phyloP scores from a whole-genome alignment of 2,113 vertebrate species.

The Podiceps cristatus region DNA sequence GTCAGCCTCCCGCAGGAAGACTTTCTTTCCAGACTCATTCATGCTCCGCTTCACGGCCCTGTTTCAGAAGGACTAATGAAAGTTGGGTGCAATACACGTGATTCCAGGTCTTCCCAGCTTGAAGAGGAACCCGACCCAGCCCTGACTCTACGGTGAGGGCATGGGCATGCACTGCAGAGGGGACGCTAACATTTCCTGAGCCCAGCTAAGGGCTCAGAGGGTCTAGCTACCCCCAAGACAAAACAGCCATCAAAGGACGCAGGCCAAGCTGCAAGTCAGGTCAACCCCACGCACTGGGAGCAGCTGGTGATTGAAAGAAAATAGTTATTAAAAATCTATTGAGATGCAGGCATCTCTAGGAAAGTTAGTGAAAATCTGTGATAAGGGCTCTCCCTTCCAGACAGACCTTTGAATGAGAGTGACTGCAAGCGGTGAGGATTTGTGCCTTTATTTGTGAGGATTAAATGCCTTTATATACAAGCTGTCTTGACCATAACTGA shows the following conservation, averaged over 20 bases:
- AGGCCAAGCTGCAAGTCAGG: background rate
- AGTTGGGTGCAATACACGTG: background rate
- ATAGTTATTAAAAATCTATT: background rate
- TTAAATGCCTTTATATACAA: background rate
- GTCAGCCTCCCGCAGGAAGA: background rate
- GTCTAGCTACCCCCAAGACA: background rate
- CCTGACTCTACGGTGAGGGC: rapidly evolving
- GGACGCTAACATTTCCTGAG: background rate
- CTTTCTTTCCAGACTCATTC: background rate
- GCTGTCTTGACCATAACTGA: background rate
- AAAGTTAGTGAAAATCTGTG: background rate
- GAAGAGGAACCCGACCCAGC: background rate
- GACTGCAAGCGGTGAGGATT: background rate
- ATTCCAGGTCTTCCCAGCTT: background rate
- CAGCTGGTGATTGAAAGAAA: background rate
- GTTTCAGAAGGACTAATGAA: conserved; percentile 25
- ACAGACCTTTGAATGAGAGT: background rate
- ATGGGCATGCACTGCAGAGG: background rate
- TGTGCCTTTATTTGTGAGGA: too few relatives aligned
- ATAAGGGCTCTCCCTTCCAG: background rate
- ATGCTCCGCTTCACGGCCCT: background rate
- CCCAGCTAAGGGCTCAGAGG: background rate
- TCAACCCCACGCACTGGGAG: background rate
- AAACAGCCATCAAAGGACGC: background rate
- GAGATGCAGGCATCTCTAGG: background rate